Evolutionary conservation across 2,113 vertebrate genomes (phyloP).

Genomic region (Channa argus): DNA sequence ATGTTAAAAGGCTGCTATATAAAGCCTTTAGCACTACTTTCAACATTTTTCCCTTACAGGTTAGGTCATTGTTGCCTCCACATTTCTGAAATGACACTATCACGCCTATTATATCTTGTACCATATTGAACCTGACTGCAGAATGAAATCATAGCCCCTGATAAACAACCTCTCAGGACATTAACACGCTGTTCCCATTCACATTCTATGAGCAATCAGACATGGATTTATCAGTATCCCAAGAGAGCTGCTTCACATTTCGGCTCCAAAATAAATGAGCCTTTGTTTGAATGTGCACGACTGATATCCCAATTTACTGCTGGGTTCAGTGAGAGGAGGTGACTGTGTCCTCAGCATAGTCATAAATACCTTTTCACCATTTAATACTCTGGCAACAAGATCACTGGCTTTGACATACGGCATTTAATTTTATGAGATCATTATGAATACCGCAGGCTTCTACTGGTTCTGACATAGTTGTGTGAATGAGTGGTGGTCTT

Average conservation of each 20-base stretch:
- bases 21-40: conserved; percentile 37
- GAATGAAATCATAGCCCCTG: conserved; percentile 20
- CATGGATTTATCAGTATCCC: conserved; percentile 17
- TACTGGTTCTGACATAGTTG: conserved; percentile 25
- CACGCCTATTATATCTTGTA: conserved; percentile 19
- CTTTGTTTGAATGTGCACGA: conserved; percentile 19
- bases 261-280: conserved; percentile 12
- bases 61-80: conserved; percentile 2
- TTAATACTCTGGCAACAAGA: conserved; percentile 19
- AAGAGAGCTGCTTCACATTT: conserved; percentile 2
- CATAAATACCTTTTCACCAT: conserved; percentile 11
- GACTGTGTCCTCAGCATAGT: conserved; percentile 22
- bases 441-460: conserved; percentile 29
- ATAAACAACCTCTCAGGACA: conserved; percentile 48
- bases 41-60: not conserved
- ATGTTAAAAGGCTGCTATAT: conserved; percentile 14
- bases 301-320: conserved; percentile 27
- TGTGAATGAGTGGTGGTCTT: conserved; percentile 31
- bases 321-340: conserved; percentile 1
- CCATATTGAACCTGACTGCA: conserved; percentile 28
- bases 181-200: conserved; percentile 18
- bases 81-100: conserved; percentile 35
- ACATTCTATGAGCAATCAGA: conserved; percentile 38
- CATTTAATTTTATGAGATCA: conserved; percentile 25
- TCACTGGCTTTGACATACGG: conserved; percentile 13